Conservation (phyloP, 2,888 invertebrate species). For the Lypha dubia region DNA sequence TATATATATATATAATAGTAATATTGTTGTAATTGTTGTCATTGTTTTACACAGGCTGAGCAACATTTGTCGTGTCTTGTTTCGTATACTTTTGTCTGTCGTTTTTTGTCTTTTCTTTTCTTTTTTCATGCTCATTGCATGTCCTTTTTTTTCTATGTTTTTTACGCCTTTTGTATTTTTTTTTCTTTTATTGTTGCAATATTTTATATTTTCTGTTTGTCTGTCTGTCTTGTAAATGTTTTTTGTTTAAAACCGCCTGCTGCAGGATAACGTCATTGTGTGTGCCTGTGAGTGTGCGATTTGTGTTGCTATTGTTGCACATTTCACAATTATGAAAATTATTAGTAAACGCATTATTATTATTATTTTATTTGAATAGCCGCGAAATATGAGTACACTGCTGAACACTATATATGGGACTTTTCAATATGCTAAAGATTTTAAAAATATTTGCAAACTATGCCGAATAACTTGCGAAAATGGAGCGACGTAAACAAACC, state of each 20-base stretch:
- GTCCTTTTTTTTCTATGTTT: slow-evolving; percentile 24
- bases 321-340: slow-evolving; percentile 61
- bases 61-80: slow-evolving; percentile 56
- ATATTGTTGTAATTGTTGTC: slow-evolving; percentile 45
- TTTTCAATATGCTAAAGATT: too few relatives aligned
- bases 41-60: slow-evolving; percentile 51
- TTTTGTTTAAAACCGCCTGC: slow-evolving; percentile 40
- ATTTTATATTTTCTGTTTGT: slow-evolving; percentile 25
- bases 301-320: slow-evolving; percentile 62
- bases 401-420: too few relatives aligned
- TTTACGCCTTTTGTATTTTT: slow-evolving; percentile 40
- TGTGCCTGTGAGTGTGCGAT: slow-evolving; percentile 47
- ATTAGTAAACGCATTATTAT: neutral
- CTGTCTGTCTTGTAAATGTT: slow-evolving; percentile 26
- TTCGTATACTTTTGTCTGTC: slow-evolving; percentile 14
- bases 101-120: neutral
- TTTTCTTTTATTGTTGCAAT: slow-evolving; percentile 32
- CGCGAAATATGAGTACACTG: too few relatives aligned
- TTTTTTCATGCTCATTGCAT: neutral
- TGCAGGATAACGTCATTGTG: slow-evolving; percentile 61
- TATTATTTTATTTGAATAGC: too few relatives aligned
- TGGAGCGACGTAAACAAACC: too few relatives aligned
- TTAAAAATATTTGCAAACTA: too few relatives aligned
- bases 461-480: too few relatives aligned
- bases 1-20: too few relatives aligned